A percentile compares a stretch with the other conserved stretches of the same genome.
Evolutionary conservation across 2,888 invertebrate species (phyloP).

Genomic region (Mythimna vitellina): DNA sequence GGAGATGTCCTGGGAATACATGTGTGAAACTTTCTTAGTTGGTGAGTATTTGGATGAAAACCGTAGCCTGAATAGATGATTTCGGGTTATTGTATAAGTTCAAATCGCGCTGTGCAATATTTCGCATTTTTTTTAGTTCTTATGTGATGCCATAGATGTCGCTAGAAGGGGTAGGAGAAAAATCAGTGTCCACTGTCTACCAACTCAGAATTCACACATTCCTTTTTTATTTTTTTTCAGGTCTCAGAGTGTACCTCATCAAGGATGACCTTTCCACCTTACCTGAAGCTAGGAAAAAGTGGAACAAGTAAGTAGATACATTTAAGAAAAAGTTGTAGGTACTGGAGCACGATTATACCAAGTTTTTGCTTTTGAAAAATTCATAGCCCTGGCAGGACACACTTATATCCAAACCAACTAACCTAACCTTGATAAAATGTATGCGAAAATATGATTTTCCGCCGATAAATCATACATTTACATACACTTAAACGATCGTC

Average conservation of each 20-base stretch:
- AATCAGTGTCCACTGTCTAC: neutral
- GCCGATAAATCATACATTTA: too few relatives aligned
- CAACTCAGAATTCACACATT: neutral
- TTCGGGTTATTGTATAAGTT: too few relatives aligned
- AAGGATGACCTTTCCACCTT: slow-evolving; percentile 95
- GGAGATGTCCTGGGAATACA: slow-evolving; percentile 93
- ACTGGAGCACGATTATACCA: neutral
- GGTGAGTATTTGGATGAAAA: slow-evolving; percentile 62
- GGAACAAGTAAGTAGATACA: slow-evolving; percentile 84
- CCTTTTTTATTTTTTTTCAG: slow-evolving; percentile 76
- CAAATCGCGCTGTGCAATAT: too few relatives aligned
- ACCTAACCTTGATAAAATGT: too few relatives aligned
- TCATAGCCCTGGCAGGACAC: too few relatives aligned
- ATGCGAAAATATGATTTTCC: too few relatives aligned
- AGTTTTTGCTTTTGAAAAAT: too few relatives aligned
- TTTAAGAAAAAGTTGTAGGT: too few relatives aligned
- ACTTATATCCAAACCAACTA: too few relatives aligned
- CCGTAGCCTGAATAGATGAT: neutral
- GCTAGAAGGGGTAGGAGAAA: neutral
- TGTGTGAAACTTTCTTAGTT: slow-evolving; percentile 82
- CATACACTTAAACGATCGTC: too few relatives aligned
- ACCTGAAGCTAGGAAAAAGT: slow-evolving; percentile 92
- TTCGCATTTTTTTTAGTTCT: too few relatives aligned
- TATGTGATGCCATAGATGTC: too few relatives aligned
- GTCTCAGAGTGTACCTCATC: slow-evolving; percentile 94